Conservation (phyloP, 1,140 invertebrate genomes). For the Hylyphantes graminicola region DNA sequence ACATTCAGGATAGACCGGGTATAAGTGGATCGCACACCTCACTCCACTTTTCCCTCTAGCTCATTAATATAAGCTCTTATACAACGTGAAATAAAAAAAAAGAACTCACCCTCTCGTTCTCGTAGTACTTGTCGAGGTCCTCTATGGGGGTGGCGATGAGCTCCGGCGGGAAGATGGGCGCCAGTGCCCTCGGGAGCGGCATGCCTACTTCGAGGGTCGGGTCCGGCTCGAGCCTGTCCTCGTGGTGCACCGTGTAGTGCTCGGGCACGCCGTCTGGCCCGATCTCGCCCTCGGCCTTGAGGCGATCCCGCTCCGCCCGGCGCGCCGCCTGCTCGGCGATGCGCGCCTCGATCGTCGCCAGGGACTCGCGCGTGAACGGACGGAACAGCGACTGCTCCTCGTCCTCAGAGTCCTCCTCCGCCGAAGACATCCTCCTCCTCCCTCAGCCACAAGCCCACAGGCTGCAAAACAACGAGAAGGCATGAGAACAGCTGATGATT, state of each 20-base stretch:
- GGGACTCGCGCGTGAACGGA: conserved; percentile 96
- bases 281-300: conserved; percentile 79
- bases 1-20: no score
- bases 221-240: conserved; percentile 76
- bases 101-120: conserved; percentile 74
- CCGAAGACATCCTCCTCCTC: conserved; percentile 47
- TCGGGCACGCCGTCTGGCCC: conserved; percentile 47
- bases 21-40: no score
- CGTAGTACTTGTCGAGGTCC: conserved; percentile 94
- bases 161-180: conserved; percentile 90
- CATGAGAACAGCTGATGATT: neutral
- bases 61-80: no score
- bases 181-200: conserved; percentile 87
- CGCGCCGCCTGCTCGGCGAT: conserved; percentile 77
- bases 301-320: conserved; percentile 95
- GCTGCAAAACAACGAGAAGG: neutral
- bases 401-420: conserved; percentile 62
- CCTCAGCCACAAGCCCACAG: conserved; percentile 35
- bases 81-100: no score
- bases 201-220: conserved; percentile 90
- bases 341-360: conserved; percentile 90
- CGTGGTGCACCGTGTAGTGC: conserved; percentile 55
- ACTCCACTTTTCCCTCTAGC: no score
- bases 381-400: conserved; percentile 75
- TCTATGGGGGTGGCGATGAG: conserved; percentile 92